A percentile compares a stretch with the other conserved stretches of the same genome.
Evolutionary conservation across 1,140 invertebrate species (phyloP).

Genomic region (Eupristina koningsbergeri): DNA sequence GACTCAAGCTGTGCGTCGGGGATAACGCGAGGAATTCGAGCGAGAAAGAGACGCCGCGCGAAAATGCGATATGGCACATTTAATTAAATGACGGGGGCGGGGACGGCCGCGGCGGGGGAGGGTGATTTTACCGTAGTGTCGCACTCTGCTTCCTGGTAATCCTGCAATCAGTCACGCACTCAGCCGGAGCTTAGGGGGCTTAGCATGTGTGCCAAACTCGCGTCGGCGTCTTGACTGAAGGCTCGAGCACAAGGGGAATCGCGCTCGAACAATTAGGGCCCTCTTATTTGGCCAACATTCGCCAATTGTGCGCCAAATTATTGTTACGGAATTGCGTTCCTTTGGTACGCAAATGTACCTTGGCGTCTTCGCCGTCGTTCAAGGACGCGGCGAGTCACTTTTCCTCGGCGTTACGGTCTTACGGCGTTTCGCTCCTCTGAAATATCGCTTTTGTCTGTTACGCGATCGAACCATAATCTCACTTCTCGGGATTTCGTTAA

Average conservation of each 20-base stretch:
- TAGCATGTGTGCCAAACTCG: too few species aligned
- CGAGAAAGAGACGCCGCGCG: not conserved
- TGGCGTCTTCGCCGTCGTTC: slow-evolving; percentile 6
- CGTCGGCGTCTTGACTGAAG: too few species aligned
- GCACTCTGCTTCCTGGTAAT: not conserved
- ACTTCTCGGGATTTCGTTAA: not conserved
- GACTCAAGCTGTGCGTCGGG: too few species aligned
- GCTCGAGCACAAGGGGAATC: not conserved
- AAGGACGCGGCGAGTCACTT: slow-evolving; percentile 15
- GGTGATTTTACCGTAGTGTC: too few species aligned
- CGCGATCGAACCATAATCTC: not conserved
- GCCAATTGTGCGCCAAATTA: too few species aligned
- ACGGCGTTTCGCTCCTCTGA: not conserved
- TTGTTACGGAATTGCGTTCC: not conserved
- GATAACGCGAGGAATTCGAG: too few species aligned
- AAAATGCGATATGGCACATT: not conserved
- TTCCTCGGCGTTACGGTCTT: not conserved
- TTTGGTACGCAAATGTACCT: not conserved
- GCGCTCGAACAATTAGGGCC: slow-evolving; percentile 24
- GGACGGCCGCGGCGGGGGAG: too few species aligned
- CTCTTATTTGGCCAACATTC: not conserved
- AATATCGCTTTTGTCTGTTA: not conserved
- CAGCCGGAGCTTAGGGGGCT: too few species aligned
- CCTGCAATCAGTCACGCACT: not conserved
- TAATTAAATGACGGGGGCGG: too few species aligned